phyloP scores from a whole-genome alignment of 2,113 vertebrate genomes.

The Penelope pileata region DNA sequence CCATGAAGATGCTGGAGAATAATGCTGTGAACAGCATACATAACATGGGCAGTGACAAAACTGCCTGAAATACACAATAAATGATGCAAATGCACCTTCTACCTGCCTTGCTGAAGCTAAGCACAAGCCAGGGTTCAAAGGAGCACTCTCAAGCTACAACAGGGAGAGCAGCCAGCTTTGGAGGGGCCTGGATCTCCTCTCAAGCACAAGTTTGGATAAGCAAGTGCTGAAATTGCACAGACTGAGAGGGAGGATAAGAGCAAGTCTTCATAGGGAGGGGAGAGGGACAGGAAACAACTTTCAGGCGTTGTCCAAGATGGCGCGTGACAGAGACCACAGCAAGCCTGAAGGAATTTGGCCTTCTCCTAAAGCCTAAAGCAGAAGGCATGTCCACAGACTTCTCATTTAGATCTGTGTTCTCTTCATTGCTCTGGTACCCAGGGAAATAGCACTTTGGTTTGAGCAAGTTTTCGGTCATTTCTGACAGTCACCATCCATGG shows the following conservation, averaged over 20 bases:
- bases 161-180: rapidly evolving
- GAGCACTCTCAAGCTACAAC: rapidly evolving
- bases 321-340: not conserved
- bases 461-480: not conserved
- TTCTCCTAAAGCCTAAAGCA: not conserved
- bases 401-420: not conserved
- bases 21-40: not conserved
- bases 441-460: not conserved
- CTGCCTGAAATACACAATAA: not conserved
- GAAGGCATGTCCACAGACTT: not conserved
- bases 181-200: not conserved
- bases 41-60: not conserved
- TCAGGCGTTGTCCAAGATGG: not conserved
- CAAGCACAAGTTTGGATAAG: not conserved
- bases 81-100: not conserved
- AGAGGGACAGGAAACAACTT: not conserved
- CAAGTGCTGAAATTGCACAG: not conserved
- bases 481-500: rapidly evolving
- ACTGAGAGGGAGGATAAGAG: rapidly evolving
- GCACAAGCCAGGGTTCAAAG: not conserved
- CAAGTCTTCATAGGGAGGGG: not conserved
- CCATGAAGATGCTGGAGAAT: not conserved
- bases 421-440: not conserved
- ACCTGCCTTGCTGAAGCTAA: not conserved
- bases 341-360: not conserved